These are phyloP conservation scores for Armadillidium nasatum DNA, from an alignment of 1,140 invertebrate genomes.

Conservation along the genomic window DNA sequence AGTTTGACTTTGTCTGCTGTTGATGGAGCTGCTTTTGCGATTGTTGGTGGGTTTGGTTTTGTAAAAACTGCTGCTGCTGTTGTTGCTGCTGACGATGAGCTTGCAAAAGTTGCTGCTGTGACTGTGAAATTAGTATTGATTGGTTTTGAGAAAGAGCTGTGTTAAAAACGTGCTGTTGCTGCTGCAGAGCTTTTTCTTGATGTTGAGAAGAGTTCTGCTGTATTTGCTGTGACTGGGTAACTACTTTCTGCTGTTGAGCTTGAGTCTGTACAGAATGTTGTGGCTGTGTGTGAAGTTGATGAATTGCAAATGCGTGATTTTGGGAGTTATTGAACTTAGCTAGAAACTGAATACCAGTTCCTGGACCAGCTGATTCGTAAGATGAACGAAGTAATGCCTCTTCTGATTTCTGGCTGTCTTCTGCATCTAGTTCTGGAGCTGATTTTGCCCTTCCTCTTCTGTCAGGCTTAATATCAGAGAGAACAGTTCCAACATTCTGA, in stretches of 20 bases:
- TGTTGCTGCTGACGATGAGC: conserved; percentile 25
- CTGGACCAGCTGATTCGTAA: not conserved
- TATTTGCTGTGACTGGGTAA: conserved; percentile 10
- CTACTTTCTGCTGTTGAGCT: conserved; percentile 21
- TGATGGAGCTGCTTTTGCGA: conserved; percentile 23
- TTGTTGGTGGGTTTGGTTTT: conserved; percentile 28
- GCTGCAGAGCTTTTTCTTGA: not conserved
- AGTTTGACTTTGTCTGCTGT: conserved; percentile 23
- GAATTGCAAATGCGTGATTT: not conserved
- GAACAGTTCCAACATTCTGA: conserved; percentile 60
- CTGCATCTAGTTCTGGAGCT: conserved; percentile 34
- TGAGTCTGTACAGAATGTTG: conserved; percentile 24
- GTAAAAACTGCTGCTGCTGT: conserved; percentile 28
- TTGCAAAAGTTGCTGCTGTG: conserved; percentile 31
- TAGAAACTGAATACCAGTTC: not conserved
- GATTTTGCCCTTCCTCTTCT: conserved; percentile 31
- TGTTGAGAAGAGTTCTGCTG: conserved; percentile 23
- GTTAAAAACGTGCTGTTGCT: conserved; percentile 9
- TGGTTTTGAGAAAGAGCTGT: too few species aligned
- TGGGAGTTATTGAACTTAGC: not conserved
- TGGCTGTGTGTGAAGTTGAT: conserved; percentile 11
- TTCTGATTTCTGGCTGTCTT: not conserved
- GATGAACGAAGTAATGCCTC: not conserved
- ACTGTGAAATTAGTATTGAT: conserved; percentile 28
- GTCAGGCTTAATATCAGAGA: conserved; percentile 48